These are phyloP conservation scores for Shinisaurus crocodilurus DNA, from an alignment of 2,113 vertebrate genomes.

Conservation along the genomic window DNA sequence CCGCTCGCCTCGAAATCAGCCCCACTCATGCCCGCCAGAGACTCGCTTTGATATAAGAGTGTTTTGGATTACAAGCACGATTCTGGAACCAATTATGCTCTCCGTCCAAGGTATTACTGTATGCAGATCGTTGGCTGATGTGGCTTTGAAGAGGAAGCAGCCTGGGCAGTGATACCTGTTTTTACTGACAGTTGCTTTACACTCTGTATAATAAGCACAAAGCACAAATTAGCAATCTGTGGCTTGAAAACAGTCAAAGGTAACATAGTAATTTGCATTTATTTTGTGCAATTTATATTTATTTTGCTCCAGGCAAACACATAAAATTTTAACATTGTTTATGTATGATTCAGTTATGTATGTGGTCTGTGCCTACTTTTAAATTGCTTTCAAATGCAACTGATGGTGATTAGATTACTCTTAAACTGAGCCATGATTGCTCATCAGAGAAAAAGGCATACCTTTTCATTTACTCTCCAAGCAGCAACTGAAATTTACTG, in stretches of 20 bases:
- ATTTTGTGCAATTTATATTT: conserved; percentile 25
- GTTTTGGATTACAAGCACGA: too few relatives aligned
- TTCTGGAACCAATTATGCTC: too few relatives aligned
- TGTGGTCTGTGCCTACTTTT: background rate
- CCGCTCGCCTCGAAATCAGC: too few relatives aligned
- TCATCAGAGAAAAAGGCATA: background rate
- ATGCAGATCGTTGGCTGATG: background rate
- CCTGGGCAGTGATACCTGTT: background rate
- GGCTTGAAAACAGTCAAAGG: conserved; percentile 5
- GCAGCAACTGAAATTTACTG: background rate
- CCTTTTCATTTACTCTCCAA: background rate
- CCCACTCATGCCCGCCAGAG: too few relatives aligned
- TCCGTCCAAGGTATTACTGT: too few relatives aligned
- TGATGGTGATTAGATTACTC: conserved; percentile 9
- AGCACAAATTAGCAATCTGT: conserved; percentile 28
- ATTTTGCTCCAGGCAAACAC: background rate
- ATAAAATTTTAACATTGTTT: conserved; percentile 16
- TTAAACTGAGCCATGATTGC: background rate
- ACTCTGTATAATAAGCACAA: conserved; percentile 3
- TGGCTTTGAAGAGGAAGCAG: background rate
- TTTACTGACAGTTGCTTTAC: background rate
- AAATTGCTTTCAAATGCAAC: conserved; percentile 18
- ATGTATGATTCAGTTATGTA: conserved; percentile 5
- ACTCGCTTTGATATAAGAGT: too few relatives aligned
- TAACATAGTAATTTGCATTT: conserved; percentile 6